Evolutionary conservation across 2,797 vertebrate genomes (phyloP).

Genomic region (Amniataba percoides): DNA sequence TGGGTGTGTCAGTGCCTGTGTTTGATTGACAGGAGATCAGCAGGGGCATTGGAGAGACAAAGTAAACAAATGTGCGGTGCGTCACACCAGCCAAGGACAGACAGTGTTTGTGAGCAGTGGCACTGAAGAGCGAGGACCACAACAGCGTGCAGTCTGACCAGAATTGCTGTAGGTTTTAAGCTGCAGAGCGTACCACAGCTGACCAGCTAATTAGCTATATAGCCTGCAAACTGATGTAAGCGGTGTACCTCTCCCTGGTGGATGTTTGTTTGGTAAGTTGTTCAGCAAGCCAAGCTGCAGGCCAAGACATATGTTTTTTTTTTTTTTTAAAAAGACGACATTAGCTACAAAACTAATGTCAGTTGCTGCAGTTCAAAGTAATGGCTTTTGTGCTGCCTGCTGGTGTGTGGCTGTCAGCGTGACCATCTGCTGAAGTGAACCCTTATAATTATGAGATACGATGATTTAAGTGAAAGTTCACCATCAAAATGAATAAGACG

Average conservation of each 20-base stretch:
- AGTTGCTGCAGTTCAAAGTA: background rate
- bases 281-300: background rate
- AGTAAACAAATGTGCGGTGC: background rate
- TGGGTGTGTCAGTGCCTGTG: background rate
- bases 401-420: background rate
- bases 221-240: background rate
- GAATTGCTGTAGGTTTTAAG: constrained; percentile 3
- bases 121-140: constrained; percentile 4
- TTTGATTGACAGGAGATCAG: constrained; percentile 1
- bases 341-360: background rate
- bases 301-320: background rate
- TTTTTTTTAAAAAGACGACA: background rate
- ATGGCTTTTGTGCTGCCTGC: background rate
- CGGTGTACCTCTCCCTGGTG: background rate
- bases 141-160: background rate
- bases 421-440: background rate
- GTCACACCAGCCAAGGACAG: background rate
- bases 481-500: background rate
- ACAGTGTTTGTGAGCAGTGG: background rate
- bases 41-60: background rate
- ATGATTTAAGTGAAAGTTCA: background rate
- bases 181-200: background rate
- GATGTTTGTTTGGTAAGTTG: constrained; percentile 22
- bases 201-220: background rate
- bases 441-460: background rate